Evolutionary conservation across 1,140 invertebrate species (phyloP).

Genomic region (Solenopsis fugax): DNA sequence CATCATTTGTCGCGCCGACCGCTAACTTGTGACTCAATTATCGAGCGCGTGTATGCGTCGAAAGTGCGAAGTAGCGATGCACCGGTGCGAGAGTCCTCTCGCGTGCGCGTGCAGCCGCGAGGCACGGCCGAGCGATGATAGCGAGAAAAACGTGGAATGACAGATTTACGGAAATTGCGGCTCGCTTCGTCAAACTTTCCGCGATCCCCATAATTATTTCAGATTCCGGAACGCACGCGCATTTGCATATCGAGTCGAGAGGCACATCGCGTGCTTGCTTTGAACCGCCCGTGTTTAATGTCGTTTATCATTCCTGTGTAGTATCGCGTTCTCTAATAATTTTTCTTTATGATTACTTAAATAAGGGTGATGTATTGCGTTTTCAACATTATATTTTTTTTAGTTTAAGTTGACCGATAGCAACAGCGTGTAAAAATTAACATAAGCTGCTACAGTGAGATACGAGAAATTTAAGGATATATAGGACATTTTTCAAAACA

Average conservation of each 20-base stretch:
- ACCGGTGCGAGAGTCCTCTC: neutral
- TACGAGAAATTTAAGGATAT: too few species aligned
- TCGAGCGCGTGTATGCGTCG: slow-evolving; percentile 13
- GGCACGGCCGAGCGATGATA: slow-evolving; percentile 26
- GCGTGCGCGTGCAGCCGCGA: slow-evolving; percentile 23
- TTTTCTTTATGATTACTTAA: slow-evolving; percentile 4
- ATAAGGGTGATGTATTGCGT: neutral
- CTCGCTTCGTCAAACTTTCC: slow-evolving; percentile 45
- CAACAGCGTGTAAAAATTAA: neutral
- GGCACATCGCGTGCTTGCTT: neutral
- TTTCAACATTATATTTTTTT: neutral
- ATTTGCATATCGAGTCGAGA: slow-evolving; percentile 45
- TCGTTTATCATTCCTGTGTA: neutral
- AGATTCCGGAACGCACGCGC: neutral
- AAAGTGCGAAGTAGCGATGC: neutral
- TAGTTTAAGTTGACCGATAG: neutral
- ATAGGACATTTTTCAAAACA: too few species aligned
- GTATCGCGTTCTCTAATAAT: neutral
- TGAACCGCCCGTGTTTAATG: neutral
- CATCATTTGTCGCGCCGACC: slow-evolving; percentile 66
- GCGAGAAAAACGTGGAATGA: slow-evolving; percentile 46
- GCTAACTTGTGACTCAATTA: slow-evolving; percentile 70
- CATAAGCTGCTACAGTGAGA: neutral
- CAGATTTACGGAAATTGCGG: slow-evolving; percentile 51
- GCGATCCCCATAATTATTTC: slow-evolving; percentile 42